phyloP scores from a whole-genome alignment of 2,888 invertebrate species.

The Eustalomyia histrio region DNA sequence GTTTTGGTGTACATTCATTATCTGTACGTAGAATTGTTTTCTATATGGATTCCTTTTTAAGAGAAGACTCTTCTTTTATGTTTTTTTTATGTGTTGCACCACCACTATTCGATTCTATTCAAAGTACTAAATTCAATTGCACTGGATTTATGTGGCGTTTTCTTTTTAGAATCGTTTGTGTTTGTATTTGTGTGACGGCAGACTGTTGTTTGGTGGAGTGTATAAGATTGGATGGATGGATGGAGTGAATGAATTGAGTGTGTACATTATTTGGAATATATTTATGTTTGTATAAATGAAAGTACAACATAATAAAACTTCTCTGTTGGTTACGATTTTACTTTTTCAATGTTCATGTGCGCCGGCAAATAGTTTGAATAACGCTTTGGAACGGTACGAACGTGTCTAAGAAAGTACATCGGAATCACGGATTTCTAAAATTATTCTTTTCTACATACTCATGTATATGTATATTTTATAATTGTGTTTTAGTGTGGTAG shows the following conservation, averaged over 20 bases:
- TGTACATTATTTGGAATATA: slow-evolving; percentile 42
- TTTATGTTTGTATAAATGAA: slow-evolving; percentile 4
- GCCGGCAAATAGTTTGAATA: slow-evolving; percentile 73
- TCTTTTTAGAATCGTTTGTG: not conserved
- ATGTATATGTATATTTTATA: not conserved
- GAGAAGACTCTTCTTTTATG: not conserved
- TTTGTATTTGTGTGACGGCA: not conserved
- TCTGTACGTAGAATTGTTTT: not conserved
- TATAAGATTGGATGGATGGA: slow-evolving; percentile 42
- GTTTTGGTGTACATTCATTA: not conserved
- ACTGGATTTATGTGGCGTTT: slow-evolving; percentile 48
- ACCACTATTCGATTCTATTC: too few relatives aligned
- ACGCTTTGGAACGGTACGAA: slow-evolving; percentile 72
- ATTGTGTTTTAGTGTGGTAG: not conserved
- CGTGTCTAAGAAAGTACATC: slow-evolving; percentile 59
- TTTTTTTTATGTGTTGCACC: not conserved
- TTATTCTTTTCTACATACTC: not conserved
- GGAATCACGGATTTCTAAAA: slow-evolving; percentile 19
- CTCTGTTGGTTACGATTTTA: slow-evolving; percentile 39
- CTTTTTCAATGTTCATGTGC: slow-evolving; percentile 62
- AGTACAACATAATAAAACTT: slow-evolving; percentile 37
- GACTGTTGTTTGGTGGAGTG: slow-evolving; percentile 48
- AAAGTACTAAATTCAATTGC: slow-evolving; percentile 8
- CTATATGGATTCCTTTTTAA: not conserved
- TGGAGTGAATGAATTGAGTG: slow-evolving; percentile 42